Evolutionary conservation across 2,888 invertebrate species (phyloP).

Genomic region (Orgyia antiqua): DNA sequence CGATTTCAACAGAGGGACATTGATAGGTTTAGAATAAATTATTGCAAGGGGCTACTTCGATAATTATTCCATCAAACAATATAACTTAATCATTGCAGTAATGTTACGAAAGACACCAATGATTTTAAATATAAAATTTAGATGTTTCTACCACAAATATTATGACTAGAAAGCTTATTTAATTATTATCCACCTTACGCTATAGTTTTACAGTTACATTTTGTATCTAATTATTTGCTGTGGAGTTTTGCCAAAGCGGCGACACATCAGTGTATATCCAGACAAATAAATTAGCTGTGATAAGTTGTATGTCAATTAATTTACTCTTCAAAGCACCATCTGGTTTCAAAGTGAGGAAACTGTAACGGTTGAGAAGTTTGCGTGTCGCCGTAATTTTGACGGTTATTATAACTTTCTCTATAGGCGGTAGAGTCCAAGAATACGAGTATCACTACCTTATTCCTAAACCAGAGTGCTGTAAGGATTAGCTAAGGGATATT

Average conservation of each 20-base stretch:
- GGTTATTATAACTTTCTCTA: too few relatives aligned
- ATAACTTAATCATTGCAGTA: too few relatives aligned
- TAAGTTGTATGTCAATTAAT: constrained; percentile 77
- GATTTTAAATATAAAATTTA: constrained; percentile 61
- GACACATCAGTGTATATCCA: constrained; percentile 67
- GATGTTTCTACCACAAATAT: constrained; percentile 46
- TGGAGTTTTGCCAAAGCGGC: constrained; percentile 69
- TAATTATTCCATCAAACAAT: too few relatives aligned
- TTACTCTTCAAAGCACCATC: constrained; percentile 77
- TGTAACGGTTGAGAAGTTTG: constrained; percentile 36
- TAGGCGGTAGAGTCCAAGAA: too few relatives aligned
- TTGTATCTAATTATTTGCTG: constrained; percentile 18
- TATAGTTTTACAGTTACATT: constrained; percentile 24
- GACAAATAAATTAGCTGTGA: constrained; percentile 76
- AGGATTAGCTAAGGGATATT: too few relatives aligned
- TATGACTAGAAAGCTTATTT: constrained; percentile 37
- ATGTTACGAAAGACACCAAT: constrained; percentile 58
- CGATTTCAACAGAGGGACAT: too few relatives aligned
- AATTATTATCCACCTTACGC: too few relatives aligned
- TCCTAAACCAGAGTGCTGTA: too few relatives aligned
- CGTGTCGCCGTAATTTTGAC: too few relatives aligned
- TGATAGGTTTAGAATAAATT: too few relatives aligned
- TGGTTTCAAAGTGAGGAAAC: constrained; percentile 58
- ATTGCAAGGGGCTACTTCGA: too few relatives aligned
- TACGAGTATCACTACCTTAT: too few relatives aligned